Conservation (phyloP, 2,888 invertebrate genomes). For the Ectropis crepuscularia region DNA sequence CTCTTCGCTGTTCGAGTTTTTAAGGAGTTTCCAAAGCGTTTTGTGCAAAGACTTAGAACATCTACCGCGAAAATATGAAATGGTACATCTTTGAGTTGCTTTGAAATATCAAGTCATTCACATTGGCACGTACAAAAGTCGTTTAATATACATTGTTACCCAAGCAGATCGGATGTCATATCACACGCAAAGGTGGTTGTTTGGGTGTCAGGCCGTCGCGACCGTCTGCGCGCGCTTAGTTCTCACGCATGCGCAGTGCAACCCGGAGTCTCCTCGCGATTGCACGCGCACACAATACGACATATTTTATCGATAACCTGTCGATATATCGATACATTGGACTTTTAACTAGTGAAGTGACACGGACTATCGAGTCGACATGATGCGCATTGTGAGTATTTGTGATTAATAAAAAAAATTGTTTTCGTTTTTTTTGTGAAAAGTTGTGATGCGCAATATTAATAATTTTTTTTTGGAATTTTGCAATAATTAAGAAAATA, state of each 20-base stretch:
- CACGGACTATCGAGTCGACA: conserved; percentile 58
- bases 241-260: conserved; percentile 64
- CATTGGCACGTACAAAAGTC: conserved; percentile 3
- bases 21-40: too few relatives aligned
- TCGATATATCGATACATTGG: conserved; percentile 41
- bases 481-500: too few relatives aligned
- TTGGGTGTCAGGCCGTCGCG: conserved; percentile 51
- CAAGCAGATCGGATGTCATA: conserved; percentile 46
- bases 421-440: too few relatives aligned
- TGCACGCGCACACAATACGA: conserved; percentile 53
- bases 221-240: conserved; percentile 43
- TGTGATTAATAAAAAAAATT: conserved; percentile 49
- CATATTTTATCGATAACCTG: conserved; percentile 32
- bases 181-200: conserved; percentile 60
- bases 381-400: conserved; percentile 76
- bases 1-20: too few relatives aligned
- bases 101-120: conserved; percentile 3
- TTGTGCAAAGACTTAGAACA: too few relatives aligned
- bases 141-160: conserved; percentile 23
- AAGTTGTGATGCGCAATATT: too few relatives aligned
- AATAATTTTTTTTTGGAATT: too few relatives aligned
- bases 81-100: not conserved
- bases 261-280: conserved; percentile 55
- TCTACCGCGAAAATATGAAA: too few relatives aligned
- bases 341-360: conserved; percentile 41